A percentile compares a stretch with the other conserved stretches of the same genome.
Evolutionary conservation across 2,797 vertebrate species (phyloP).

Genomic region (Halcyon leucocephala): DNA sequence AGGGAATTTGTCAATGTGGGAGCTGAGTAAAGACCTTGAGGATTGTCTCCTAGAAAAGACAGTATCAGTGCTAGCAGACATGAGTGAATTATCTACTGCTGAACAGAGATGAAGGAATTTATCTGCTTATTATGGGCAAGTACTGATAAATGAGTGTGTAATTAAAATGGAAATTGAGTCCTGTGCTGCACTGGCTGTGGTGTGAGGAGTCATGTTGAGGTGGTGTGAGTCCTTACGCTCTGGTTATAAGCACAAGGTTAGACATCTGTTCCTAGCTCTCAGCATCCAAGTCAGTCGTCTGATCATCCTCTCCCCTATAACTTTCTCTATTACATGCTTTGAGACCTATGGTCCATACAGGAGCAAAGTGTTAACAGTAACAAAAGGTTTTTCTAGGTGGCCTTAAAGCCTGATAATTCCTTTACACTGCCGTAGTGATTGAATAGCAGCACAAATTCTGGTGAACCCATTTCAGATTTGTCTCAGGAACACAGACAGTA

Average conservation of each 20-base stretch:
- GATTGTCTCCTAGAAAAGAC: background rate
- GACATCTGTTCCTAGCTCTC: background rate
- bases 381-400: background rate
- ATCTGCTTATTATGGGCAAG: conserved; percentile 11
- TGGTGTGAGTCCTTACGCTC: rapidly evolving
- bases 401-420: background rate
- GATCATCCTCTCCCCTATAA: background rate
- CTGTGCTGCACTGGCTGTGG: background rate
- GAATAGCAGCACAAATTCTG: background rate
- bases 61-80: background rate
- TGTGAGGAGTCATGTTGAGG: background rate
- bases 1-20: background rate
- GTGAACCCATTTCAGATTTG: background rate
- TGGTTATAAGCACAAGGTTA: background rate
- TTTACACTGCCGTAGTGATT: background rate
- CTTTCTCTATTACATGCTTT: background rate
- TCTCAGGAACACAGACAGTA: background rate
- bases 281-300: background rate
- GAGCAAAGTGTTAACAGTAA: background rate
- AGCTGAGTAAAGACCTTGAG: background rate
- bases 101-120: background rate
- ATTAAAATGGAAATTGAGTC: conserved; percentile 50
- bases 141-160: conserved; percentile 9
- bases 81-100: background rate
- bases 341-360: background rate